Evolutionary conservation across 2,888 invertebrate genomes (phyloP).

Genomic region (Spicauda simplicius): DNA sequence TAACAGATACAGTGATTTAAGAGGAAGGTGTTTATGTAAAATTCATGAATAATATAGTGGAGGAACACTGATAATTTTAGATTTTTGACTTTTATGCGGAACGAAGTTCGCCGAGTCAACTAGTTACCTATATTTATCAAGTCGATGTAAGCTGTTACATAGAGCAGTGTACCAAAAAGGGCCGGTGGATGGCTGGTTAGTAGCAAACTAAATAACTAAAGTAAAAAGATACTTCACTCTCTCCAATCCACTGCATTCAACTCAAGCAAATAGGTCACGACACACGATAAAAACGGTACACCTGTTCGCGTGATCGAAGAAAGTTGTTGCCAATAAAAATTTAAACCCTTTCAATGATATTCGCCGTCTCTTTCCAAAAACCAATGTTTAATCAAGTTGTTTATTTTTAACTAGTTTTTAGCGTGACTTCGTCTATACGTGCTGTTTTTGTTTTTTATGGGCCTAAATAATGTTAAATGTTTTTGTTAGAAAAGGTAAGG

Average conservation of each 20-base stretch:
- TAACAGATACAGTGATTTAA: no score
- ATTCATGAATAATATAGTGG: no score
- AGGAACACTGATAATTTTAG: no score
- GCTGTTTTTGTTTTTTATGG: not conserved
- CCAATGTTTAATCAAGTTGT: not conserved
- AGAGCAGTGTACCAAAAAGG: no score
- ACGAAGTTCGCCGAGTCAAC: no score
- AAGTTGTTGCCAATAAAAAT: slow-evolving; percentile 10
- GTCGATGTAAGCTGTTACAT: no score
- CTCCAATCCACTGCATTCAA: not conserved
- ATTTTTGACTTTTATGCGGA: no score
- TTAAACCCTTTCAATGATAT: slow-evolving; percentile 12
- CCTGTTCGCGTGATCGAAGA: not conserved
- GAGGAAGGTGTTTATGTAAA: no score
- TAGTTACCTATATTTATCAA: no score
- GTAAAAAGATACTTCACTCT: not conserved
- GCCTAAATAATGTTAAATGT: no score
- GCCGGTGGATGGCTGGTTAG: no score
- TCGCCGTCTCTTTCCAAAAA: not conserved
- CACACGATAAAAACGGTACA: not conserved
- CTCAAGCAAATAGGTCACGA: not conserved
- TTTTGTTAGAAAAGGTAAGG: not conserved
- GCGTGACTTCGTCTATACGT: not conserved
- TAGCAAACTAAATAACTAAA: no score
- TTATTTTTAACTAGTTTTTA: not conserved